Evolutionary conservation across 2,797 vertebrate species (phyloP).

Genomic region (Phrynocephalus vlangalii): DNA sequence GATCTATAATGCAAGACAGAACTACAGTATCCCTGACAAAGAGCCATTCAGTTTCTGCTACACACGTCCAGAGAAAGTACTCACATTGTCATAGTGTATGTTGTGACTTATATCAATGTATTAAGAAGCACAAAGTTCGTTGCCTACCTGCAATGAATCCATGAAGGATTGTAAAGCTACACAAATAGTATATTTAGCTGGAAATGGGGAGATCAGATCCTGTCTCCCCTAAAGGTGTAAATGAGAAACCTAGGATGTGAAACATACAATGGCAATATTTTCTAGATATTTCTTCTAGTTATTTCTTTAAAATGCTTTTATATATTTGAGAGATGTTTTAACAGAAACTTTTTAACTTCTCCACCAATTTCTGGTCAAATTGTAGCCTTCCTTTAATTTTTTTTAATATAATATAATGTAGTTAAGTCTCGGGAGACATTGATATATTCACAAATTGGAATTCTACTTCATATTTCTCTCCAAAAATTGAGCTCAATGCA

Average conservation of each 20-base stretch:
- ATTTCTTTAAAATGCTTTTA: too few relatives aligned
- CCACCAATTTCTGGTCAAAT: too few relatives aligned
- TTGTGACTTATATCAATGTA: neutral
- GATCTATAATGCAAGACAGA: neutral
- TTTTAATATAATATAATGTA: too few relatives aligned
- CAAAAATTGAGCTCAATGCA: too few relatives aligned
- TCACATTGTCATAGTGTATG: neutral
- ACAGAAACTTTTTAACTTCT: too few relatives aligned
- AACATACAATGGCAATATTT: conserved; percentile 26
- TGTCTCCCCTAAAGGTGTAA: conserved; percentile 64
- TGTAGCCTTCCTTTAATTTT: too few relatives aligned
- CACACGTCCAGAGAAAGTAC: neutral
- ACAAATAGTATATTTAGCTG: conserved; percentile 46
- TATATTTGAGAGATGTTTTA: too few relatives aligned
- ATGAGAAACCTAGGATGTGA: conserved; percentile 68
- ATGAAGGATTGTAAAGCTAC: conserved; percentile 49
- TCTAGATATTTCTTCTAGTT: neutral
- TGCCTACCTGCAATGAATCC: neutral
- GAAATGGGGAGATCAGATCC: conserved; percentile 58
- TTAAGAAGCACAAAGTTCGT: conserved; percentile 1
- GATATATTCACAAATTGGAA: too few relatives aligned
- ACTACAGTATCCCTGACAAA: too few relatives aligned
- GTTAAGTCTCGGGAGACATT: too few relatives aligned
- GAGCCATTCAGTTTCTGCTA: neutral
- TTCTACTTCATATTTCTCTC: too few relatives aligned